Base-by-base conservation (phyloP, 1,140 invertebrate genomes). In the Brachionus koreanus region DNA sequence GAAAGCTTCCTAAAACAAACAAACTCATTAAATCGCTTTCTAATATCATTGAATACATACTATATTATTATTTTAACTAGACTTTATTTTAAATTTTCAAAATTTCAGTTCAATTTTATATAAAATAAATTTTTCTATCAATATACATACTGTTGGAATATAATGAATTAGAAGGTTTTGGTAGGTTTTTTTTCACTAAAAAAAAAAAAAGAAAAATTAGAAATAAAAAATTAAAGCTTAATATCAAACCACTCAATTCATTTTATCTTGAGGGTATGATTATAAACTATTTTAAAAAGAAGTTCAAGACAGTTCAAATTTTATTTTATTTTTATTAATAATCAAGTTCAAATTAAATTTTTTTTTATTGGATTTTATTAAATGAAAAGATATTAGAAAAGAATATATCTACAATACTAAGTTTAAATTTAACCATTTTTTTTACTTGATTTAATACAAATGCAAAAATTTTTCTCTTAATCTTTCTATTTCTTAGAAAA, bases 71-170 rank as follows among this genome's bases (percentile, higher is more conserved):
- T 57, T 57, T 46, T 65, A 10, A 57, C 7, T 69, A 69, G 65
- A 69, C 65, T 69, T 69, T 10, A 39, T 69, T 69, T 39, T 37
- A 37, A 35, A 35, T 65, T 65, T 33, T 72, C 10, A 12, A 46
- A 74, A 25, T 0, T 74, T 74, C n/a, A 19, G 25, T 74, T 25
- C 23, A 13, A 46, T 46, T 74, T 46, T 25, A 74, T 43, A 1
- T 23, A 10, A 74, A 74, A 43, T 25, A 74, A 46, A 25, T 46
- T 74, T 74, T 74, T 5, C 42, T 74, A 74, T 35, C 46, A 46
- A 74, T 25, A 74, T 74, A 74, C 69, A 74, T 74, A 46, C 69
- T 74, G 69, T 46, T 74, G 29, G 69, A 74, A 35, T 74, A 74
- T 43, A 74, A 46, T 25, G 37, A 25, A 35, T 74, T 74, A 74